Evolutionary conservation across 1,140 invertebrate species (phyloP).

Genomic region (Panonychus citri): DNA sequence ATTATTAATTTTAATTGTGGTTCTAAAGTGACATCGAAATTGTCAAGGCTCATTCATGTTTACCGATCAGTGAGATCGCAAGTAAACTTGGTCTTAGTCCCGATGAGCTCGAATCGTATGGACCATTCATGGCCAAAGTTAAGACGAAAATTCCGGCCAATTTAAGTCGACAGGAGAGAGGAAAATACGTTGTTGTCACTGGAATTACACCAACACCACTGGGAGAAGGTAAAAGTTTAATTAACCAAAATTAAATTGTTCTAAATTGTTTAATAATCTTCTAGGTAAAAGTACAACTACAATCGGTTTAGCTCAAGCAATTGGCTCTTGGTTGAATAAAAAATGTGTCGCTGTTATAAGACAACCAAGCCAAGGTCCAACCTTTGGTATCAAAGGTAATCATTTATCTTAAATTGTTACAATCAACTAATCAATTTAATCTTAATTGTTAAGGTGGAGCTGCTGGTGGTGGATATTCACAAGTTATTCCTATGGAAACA

Average conservation of each 20-base stretch:
- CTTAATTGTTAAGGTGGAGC: constrained; percentile 40
- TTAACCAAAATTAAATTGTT: neutral
- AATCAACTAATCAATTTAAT: too few relatives aligned
- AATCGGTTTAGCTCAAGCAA: constrained; percentile 74
- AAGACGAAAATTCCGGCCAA: constrained; percentile 53
- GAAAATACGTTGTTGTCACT: constrained; percentile 78
- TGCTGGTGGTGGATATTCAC: constrained; percentile 74
- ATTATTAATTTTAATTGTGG: neutral
- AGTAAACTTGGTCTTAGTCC: constrained; percentile 57
- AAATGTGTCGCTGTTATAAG: constrained; percentile 84
- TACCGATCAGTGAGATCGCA: constrained; percentile 50
- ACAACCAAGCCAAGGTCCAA: constrained; percentile 96
- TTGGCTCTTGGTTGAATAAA: constrained; percentile 53
- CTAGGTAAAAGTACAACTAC: constrained; percentile 48
- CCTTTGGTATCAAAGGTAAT: constrained; percentile 84
- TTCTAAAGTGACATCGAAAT: constrained; percentile 58
- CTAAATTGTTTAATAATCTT: too few relatives aligned
- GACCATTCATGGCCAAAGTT: constrained; percentile 88
- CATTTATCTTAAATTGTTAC: neutral
- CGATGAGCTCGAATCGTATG: constrained; percentile 68
- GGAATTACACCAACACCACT: constrained; percentile 85
- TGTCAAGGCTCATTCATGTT: constrained; percentile 61
- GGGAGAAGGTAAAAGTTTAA: constrained; percentile 20
- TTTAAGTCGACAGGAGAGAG: constrained; percentile 39
- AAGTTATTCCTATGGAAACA: constrained; percentile 99